Conservation (phyloP, 2,888 invertebrate species). For the Cantharis flavilabris region DNA sequence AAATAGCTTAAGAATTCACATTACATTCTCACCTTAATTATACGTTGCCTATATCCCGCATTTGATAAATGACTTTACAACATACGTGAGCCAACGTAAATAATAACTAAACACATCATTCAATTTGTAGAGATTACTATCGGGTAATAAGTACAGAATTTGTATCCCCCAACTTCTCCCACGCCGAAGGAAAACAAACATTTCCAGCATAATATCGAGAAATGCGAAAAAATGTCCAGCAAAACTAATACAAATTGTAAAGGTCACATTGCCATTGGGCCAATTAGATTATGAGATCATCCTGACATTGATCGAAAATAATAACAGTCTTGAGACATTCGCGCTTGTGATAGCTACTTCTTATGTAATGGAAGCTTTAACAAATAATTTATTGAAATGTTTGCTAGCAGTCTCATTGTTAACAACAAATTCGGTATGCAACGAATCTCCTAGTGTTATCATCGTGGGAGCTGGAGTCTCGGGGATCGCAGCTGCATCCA, state of each 20-base stretch:
- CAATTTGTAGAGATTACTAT: not conserved
- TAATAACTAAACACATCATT: not conserved
- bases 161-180: not conserved
- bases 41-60: not conserved
- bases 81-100: not conserved
- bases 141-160: not conserved
- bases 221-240: not conserved
- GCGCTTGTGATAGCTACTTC: not conserved
- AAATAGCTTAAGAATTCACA: not conserved
- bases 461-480: conserved; percentile 34
- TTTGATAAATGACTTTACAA: not conserved
- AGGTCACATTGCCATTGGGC: not conserved
- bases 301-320: not conserved
- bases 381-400: not conserved
- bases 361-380: not conserved
- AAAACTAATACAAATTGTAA: not conserved
- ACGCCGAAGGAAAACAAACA: not conserved
- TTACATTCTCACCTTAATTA: not conserved
- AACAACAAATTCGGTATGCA: not conserved
- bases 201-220: not conserved
- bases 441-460: conserved; percentile 5
- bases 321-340: not conserved
- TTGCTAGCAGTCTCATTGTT: not conserved
- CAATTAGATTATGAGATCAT: not conserved
- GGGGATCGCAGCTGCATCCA: conserved; percentile 60